Conservation (phyloP, 2,797 vertebrate genomes). For the Eupleurogrammus muticus region DNA sequence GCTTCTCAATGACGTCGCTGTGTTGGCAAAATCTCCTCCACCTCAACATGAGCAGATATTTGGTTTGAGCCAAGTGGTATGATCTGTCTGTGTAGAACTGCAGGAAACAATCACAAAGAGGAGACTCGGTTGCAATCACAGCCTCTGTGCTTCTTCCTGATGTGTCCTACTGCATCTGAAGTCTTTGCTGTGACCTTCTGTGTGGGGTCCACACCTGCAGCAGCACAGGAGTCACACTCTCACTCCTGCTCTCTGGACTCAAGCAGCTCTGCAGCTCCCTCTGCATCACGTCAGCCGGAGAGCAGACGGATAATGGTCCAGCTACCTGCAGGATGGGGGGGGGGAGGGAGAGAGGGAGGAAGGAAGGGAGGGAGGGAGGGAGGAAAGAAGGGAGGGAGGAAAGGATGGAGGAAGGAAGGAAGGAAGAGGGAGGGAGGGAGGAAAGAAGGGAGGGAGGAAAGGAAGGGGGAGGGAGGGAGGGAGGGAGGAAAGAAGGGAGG, state of each 20-base stretch:
- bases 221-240: constrained; percentile 75
- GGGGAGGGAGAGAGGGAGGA: too few species aligned
- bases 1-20: constrained; percentile 74
- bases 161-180: not conserved
- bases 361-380: too few species aligned
- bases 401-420: too few species aligned
- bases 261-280: constrained; percentile 86
- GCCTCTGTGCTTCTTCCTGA: not conserved
- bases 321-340: constrained; percentile 67
- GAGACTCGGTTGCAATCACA: not conserved
- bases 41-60: constrained; percentile 85
- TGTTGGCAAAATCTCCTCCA: constrained; percentile 86
- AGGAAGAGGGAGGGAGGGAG: too few species aligned
- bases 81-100: constrained; percentile 85
- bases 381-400: too few species aligned
- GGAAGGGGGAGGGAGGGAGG: too few species aligned
- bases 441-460: too few species aligned
- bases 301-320: constrained; percentile 70
- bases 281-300: constrained; percentile 81
- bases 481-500: too few species aligned
- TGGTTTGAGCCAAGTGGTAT: constrained; percentile 82
- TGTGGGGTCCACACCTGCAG: constrained; percentile 67
- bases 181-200: not conserved
- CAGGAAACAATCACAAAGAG: constrained; percentile 12
- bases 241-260: constrained; percentile 67